Evolutionary conservation across 2,797 vertebrate species (phyloP).

Genomic region (Amphiprion clarkii): DNA sequence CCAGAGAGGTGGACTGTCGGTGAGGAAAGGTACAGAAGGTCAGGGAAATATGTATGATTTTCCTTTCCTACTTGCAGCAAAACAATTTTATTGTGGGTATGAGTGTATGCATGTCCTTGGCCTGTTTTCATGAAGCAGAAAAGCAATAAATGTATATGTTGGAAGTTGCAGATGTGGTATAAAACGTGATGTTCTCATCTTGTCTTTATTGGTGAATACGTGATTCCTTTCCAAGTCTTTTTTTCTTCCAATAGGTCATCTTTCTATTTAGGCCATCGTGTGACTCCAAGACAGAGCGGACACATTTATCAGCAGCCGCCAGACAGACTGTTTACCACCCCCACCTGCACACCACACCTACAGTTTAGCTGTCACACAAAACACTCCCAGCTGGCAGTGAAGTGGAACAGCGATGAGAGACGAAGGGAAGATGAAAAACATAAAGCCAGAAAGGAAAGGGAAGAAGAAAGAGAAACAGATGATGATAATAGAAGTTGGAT

Average conservation of each 20-base stretch:
- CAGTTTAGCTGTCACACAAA: constrained; percentile 52
- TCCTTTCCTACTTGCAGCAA: constrained; percentile 15
- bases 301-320: constrained; percentile 60
- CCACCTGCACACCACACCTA: constrained; percentile 67
- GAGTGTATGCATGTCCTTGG: constrained; percentile 4
- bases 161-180: neutral
- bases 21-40: neutral
- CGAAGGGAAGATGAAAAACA: constrained; percentile 27
- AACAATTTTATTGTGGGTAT: neutral
- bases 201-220: neutral
- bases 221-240: neutral
- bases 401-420: constrained; percentile 18
- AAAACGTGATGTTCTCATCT: constrained; percentile 18
- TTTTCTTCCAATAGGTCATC: constrained; percentile 20
- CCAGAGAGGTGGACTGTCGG: neutral
- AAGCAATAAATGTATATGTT: neutral
- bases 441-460: neutral
- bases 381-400: constrained; percentile 46
- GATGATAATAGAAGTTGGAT: neutral
- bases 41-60: neutral
- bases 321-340: constrained; percentile 56
- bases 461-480: neutral
- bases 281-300: constrained; percentile 27
- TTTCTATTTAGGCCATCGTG: constrained; percentile 38
- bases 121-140: constrained; percentile 12